Evolutionary conservation across 1,140 invertebrate species (phyloP), one percentile per base, ranked within the genome.

Genomic region (Penaeus indicus): DNA sequence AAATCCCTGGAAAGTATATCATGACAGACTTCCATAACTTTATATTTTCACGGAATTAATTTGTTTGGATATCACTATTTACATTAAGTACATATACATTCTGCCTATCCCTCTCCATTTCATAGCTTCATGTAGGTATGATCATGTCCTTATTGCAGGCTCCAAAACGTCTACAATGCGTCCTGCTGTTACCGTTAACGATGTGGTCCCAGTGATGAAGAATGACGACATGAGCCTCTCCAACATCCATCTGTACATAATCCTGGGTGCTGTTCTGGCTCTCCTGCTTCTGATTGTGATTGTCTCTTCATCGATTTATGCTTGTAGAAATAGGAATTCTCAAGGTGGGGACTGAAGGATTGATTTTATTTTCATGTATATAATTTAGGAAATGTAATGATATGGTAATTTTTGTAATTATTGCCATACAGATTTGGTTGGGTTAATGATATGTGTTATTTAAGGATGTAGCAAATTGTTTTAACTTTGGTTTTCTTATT

Each of bases 201-300:
- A 84, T n/a, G 42, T 64, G 19, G 87, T 85, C 64, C 84, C 90
- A 13, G 77, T 89, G 22, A 63, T 82, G 60, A 85, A 60, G 60
- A 89, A 86, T n/a, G 87, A 84, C 10, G 88, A 72, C 75, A 93
- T 92, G 75, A 91, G 77, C 86, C 60, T 90, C 72, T 38, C 90
- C 92, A 47, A 93, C 92, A 16, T 92, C 18, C 85, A 94, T 93
- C 83, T 93, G 93, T 42, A 93, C 92, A 86, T 95, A 93, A 88
- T 94, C 93, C 91, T 94, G 94, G 90, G 90, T n/a, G 92, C 95
- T 94, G 81, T 94, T 92, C 80, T 93, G 91, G 85, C 92, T 38
- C 62, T 89, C 22, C 79, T 90, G 16, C 63, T 90, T 10, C 78
- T 91, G 21, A 89, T 88, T 77, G 85, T 86, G 16, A 78, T 84